Evolutionary conservation across 2,113 vertebrate genomes (phyloP).

Genomic region (Calyptomena viridis): DNA sequence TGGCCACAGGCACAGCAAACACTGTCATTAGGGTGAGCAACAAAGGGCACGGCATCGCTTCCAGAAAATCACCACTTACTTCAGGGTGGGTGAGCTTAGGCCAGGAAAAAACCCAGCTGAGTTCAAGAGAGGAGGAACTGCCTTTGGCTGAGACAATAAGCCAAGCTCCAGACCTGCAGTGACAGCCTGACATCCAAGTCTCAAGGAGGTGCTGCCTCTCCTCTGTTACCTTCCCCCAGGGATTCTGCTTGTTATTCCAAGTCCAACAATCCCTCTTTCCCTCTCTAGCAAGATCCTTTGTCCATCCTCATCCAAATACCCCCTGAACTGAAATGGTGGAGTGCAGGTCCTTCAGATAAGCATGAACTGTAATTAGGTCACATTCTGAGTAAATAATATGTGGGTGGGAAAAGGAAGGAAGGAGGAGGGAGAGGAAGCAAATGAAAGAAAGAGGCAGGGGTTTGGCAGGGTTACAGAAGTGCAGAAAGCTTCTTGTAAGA

Average conservation of each 20-base stretch:
- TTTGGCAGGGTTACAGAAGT: slow-evolving; percentile 19
- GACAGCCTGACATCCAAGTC: background rate
- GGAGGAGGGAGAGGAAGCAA: background rate
- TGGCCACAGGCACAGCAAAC: background rate
- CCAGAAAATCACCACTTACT: slow-evolving; percentile 22
- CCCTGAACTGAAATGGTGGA: background rate
- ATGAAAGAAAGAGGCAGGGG: background rate
- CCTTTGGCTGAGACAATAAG: slow-evolving; percentile 1
- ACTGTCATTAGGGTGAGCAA: slow-evolving; percentile 10
- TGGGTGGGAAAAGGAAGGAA: slow-evolving; percentile 43
- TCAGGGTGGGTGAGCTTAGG: slow-evolving; percentile 4
- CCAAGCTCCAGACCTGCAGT: background rate
- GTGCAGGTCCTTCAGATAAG: slow-evolving; percentile 32
- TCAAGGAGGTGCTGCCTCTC: background rate
- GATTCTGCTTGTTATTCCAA: background rate
- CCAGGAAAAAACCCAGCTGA: background rate
- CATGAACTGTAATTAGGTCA: slow-evolving; percentile 9
- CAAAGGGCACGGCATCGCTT: background rate
- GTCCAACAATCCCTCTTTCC: background rate
- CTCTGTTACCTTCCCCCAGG: background rate
- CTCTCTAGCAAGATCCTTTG: background rate
- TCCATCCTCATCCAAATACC: background rate
- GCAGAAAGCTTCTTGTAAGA: slow-evolving; percentile 9
- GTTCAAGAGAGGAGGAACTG: background rate
- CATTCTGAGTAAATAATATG: slow-evolving; percentile 32